These are phyloP conservation scores for Mallotus villosus DNA, from an alignment of 2,797 vertebrate genomes.

Conservation along the genomic window DNA sequence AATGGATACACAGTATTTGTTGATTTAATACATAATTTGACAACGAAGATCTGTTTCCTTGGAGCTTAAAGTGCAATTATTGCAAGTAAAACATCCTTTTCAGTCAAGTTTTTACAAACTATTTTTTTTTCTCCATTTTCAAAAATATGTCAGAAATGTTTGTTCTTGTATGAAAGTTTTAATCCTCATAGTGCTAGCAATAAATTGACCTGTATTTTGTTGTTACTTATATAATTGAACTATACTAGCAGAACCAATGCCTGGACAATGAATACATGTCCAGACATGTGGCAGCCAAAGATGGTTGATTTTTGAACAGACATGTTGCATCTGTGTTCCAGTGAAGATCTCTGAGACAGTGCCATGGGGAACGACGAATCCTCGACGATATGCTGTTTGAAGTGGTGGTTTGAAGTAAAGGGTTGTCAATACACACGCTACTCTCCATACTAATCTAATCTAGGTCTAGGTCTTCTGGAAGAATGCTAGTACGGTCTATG, in stretches of 20 bases:
- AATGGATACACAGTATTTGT: constrained; percentile 8
- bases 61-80: background rate
- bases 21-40: constrained; percentile 25
- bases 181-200: background rate
- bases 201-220: background rate
- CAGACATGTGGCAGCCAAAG: background rate
- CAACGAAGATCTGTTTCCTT: constrained; percentile 11
- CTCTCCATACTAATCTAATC: constrained; percentile 37
- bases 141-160: background rate
- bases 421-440: constrained; percentile 18
- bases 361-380: constrained; percentile 62
- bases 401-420: constrained; percentile 60
- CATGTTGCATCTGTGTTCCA: constrained; percentile 1
- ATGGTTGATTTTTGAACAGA: background rate
- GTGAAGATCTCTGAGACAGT: constrained; percentile 43
- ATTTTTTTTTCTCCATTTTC: too few species aligned
- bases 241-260: background rate
- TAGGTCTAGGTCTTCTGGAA: constrained; percentile 28
- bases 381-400: constrained; percentile 61
- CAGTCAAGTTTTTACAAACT: background rate
- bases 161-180: background rate
- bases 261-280: background rate
- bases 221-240: background rate
- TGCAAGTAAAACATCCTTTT: constrained; percentile 16
- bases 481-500: constrained; percentile 48